Percentiles rank a stretch among this genome's conserved stretches.
Conservation (phyloP, 2,888 invertebrate species). For the Ditula angustiorana region DNA sequence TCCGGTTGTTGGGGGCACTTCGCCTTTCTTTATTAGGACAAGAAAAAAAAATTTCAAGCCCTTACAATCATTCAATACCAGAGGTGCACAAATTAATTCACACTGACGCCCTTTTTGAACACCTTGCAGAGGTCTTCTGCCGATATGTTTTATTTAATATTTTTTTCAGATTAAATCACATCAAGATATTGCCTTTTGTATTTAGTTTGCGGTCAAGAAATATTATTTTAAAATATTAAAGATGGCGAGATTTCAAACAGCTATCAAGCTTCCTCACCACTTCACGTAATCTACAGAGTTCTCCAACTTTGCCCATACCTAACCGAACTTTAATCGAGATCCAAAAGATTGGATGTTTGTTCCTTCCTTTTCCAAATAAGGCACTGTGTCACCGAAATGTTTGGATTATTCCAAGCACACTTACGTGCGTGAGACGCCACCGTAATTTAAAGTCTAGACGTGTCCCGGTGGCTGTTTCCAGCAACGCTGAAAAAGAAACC, state of each 20-base stretch:
- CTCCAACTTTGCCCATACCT: neutral
- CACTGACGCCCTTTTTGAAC: neutral
- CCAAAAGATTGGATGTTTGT: neutral
- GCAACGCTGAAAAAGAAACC: neutral
- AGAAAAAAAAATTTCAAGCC: too few relatives aligned
- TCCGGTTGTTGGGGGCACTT: too few relatives aligned
- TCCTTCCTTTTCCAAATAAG: neutral
- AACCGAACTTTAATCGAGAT: neutral
- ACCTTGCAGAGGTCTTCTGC: neutral
- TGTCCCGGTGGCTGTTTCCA: constrained; percentile 6
- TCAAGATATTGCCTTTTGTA: neutral
- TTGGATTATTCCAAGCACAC: constrained; percentile 6
- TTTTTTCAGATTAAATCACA: neutral
- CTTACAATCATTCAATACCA: too few relatives aligned
- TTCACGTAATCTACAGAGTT: neutral
- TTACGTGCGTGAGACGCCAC: neutral
- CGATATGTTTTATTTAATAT: neutral
- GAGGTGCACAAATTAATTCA: neutral
- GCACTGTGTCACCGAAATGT: constrained; percentile 7
- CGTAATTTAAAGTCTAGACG: constrained; percentile 33
- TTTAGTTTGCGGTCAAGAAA: too few relatives aligned
- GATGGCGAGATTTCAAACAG: too few relatives aligned
- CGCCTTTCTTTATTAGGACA: too few relatives aligned
- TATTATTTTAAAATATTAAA: too few relatives aligned
- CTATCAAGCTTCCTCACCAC: neutral